These are phyloP conservation scores for Agrilus planipennis DNA, from an alignment of 1,140 invertebrate species.

Conservation along the genomic window DNA sequence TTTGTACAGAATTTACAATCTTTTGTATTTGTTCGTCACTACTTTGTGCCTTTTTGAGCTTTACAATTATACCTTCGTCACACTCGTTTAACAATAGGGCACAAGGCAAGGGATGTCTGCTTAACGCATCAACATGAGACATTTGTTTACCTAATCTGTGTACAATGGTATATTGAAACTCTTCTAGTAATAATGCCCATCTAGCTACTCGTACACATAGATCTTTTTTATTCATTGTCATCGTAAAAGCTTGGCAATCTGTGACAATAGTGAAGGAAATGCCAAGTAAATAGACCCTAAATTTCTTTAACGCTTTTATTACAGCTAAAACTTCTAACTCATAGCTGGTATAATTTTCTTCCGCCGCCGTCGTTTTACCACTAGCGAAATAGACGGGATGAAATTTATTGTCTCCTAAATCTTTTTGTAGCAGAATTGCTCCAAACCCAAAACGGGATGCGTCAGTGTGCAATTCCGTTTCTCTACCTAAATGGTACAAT, in stretches of 20 bases:
- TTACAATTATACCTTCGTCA: no score
- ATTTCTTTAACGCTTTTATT: constrained; percentile 26
- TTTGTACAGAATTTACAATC: no score
- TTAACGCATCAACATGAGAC: constrained; percentile 25
- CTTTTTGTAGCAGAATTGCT: constrained; percentile 14
- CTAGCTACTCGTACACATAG: constrained; percentile 15
- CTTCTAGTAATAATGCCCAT: constrained; percentile 16
- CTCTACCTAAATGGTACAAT: constrained; percentile 12
- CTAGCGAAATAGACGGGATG: constrained; percentile 16
- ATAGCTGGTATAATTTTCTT: constrained; percentile 18
- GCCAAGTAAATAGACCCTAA: constrained; percentile 20
- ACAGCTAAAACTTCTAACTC: constrained; percentile 18
- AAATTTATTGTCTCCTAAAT: constrained; percentile 10
- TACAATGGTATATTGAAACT: constrained; percentile 21
- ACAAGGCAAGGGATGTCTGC: no score
- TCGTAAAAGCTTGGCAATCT: constrained; percentile 2
- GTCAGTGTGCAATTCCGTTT: constrained; percentile 22
- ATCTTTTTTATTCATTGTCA: constrained; percentile 16
- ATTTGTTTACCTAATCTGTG: constrained; percentile 17
- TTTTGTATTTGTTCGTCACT: no score
- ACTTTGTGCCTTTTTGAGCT: no score
- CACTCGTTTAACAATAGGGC: no score
- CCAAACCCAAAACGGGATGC: constrained; percentile 19
- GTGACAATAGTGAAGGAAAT: constrained; percentile 7
- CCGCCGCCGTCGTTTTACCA: constrained; percentile 21